Base-by-base conservation (phyloP, 2,888 invertebrate genomes). In the Acrobasis repandana region DNA sequence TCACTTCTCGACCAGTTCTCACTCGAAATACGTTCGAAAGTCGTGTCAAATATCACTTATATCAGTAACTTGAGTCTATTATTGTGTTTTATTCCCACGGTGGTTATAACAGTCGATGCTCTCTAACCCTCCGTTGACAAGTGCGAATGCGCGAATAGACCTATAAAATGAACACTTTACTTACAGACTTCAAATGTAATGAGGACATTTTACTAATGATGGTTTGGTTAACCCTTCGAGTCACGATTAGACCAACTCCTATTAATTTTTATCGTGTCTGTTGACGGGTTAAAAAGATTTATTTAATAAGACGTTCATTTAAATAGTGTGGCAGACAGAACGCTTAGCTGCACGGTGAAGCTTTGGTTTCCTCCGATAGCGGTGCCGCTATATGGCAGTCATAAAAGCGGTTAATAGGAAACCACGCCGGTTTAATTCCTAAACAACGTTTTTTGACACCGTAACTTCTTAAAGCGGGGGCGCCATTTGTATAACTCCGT, bases 51-150 rank as follows among this genome's bases (percentile, higher is more conserved):
- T 50, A 58, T 48, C 15, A 28, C 20, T 47, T 56, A 56, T 28
- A 16, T 48, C 33, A 28, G 28, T 33, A 15, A 16, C 48, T 36
- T 52, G 50, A 20, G 20, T n/a, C 28, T 59, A 43, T 52, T 74
- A 76, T 75, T 58, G 60, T 63, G 54, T 69, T 10, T 60, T 67
- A 65, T 69, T 77, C 79, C 74, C 79, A 76, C 73, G 73, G 62
- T 56, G 59, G 49, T 11, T 47, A 61, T 67, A 70, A 70, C 71
- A 74, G 73, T 72, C 72, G 74, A 75, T 74, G 76, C 79, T 74
- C 79, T 76, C 62, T 75, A 69, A 77, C 76, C 77, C 81, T 79
- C 73, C 61, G 56, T 62, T 68, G 68, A 68, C 67, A 20, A 36
- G 48, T 38, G 49, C 34, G 49, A 50, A 58, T 34, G 49, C 33